A percentile compares a stretch with the other conserved stretches of the same genome.
phyloP scores from a whole-genome alignment of 2,888 invertebrate genomes.

The Hirtodrosophila histrioides region DNA sequence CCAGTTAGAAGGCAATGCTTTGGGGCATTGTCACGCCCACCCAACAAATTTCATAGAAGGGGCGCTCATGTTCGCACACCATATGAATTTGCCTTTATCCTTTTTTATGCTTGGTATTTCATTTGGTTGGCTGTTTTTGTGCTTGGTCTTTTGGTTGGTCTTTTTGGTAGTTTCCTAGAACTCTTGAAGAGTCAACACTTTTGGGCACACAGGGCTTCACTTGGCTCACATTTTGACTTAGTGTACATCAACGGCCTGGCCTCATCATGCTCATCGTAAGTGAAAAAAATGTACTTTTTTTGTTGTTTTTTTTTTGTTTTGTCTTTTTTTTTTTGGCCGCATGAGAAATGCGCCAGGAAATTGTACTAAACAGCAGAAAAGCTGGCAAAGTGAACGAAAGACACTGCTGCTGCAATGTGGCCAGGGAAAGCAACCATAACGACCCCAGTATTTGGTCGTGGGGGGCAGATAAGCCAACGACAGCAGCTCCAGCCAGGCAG shows the following conservation, averaged over 20 bases:
- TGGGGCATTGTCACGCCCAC: constrained; percentile 12
- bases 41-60: constrained; percentile 5
- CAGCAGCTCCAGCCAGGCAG: constrained; percentile 21
- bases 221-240: constrained; percentile 63
- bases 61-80: constrained; percentile 14
- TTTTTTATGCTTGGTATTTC: constrained; percentile 32
- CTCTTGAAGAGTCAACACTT: constrained; percentile 57
- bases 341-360: constrained; percentile 73
- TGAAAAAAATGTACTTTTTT: constrained; percentile 60
- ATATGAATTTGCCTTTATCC: constrained; percentile 55
- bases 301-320: constrained; percentile 13
- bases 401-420: constrained; percentile 33
- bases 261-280: constrained; percentile 62
- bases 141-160: constrained; percentile 16
- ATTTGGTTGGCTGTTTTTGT: constrained; percentile 24
- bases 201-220: constrained; percentile 23
- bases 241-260: constrained; percentile 61
- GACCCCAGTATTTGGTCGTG: constrained; percentile 25
- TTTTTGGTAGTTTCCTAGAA: constrained; percentile 15
- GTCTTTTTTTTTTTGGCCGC: constrained; percentile 14
- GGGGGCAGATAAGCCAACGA: constrained; percentile 61
- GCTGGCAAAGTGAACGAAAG: constrained; percentile 43
- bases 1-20: constrained; percentile 32
- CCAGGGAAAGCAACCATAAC: constrained; percentile 57
- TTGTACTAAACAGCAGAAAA: constrained; percentile 67